phyloP scores from a whole-genome alignment of 1,140 invertebrate genomes.

The Drosophila lacteicornis region DNA sequence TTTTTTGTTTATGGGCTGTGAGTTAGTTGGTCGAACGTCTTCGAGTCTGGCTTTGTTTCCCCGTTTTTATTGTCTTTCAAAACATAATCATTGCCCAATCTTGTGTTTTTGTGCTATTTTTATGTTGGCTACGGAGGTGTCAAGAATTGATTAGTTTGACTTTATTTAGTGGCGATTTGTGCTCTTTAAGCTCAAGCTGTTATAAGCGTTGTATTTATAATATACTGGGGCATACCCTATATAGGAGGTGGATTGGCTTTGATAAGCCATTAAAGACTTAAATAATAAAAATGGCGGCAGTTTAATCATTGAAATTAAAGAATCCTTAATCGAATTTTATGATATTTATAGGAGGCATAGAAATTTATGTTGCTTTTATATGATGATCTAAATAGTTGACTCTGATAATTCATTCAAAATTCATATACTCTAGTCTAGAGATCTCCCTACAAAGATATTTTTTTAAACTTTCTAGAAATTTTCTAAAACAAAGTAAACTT shows the following conservation, averaged over 20 bases:
- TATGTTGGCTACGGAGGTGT: slow-evolving; percentile 26
- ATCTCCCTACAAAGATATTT: too few species aligned
- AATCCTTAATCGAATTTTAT: too few species aligned
- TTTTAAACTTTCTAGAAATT: too few species aligned
- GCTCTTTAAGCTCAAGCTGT: slow-evolving; percentile 57
- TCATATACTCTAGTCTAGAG: too few species aligned
- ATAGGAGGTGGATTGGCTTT: neutral
- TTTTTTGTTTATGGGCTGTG: slow-evolving; percentile 37
- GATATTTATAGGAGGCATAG: too few species aligned
- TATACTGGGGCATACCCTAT: slow-evolving; percentile 25
- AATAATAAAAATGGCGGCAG: neutral
- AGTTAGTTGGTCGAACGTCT: slow-evolving; percentile 44
- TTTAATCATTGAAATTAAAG: neutral
- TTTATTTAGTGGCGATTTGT: slow-evolving; percentile 22
- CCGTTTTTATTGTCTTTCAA: slow-evolving; percentile 36
- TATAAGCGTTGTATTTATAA: slow-evolving; percentile 13
- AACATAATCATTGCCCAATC: slow-evolving; percentile 57
- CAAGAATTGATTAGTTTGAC: slow-evolving; percentile 52
- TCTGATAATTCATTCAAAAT: too few species aligned
- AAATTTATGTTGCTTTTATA: too few species aligned
- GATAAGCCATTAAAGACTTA: neutral
- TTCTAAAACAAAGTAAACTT: too few species aligned
- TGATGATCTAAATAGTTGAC: too few species aligned
- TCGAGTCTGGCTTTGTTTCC: slow-evolving; percentile 45
- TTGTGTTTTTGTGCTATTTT: slow-evolving; percentile 37